A percentile compares a stretch with the other conserved stretches of the same genome.
phyloP scores from a whole-genome alignment of 2,888 invertebrate genomes.

The Macrophya alboannulata region DNA sequence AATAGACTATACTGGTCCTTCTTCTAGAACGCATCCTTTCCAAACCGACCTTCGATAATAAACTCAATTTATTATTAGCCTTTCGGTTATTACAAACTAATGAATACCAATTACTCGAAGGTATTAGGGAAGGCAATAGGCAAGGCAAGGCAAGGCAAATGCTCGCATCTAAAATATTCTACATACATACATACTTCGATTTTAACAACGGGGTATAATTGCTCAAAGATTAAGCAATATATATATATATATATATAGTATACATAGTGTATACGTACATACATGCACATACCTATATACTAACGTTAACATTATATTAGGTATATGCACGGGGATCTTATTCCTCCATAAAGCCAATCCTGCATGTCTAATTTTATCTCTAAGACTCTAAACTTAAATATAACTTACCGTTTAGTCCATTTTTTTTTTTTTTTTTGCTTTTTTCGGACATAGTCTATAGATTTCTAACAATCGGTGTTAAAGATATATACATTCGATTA shows the following conservation, averaged over 20 bases:
- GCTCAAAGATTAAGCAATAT: not conserved
- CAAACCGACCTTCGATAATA: slow-evolving; percentile 71
- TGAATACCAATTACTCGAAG: slow-evolving; percentile 1
- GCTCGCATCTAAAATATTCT: slow-evolving; percentile 21
- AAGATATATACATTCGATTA: not conserved
- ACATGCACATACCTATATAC: not conserved
- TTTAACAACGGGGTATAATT: slow-evolving; percentile 15
- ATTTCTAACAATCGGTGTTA: not conserved
- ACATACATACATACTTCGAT: slow-evolving; percentile 3
- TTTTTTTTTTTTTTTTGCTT: not conserved
- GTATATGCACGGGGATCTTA: not conserved
- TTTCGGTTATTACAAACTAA: slow-evolving; percentile 14
- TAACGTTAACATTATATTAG: not conserved
- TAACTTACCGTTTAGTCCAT: not conserved
- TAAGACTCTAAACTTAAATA: not conserved
- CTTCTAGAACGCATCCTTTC: slow-evolving; percentile 68
- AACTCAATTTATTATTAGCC: slow-evolving; percentile 70
- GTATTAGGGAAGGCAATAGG: not conserved
- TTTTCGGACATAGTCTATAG: no score
- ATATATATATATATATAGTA: not conserved
- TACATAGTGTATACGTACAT: not conserved
- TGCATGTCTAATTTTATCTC: not conserved
- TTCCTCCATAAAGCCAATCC: not conserved
- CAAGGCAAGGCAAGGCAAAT: not conserved
- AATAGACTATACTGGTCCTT: slow-evolving; percentile 55